These are phyloP conservation scores for Dasypus novemcinctus DNA, from an alignment of 2,113 vertebrate species.

Conservation along the genomic window DNA sequence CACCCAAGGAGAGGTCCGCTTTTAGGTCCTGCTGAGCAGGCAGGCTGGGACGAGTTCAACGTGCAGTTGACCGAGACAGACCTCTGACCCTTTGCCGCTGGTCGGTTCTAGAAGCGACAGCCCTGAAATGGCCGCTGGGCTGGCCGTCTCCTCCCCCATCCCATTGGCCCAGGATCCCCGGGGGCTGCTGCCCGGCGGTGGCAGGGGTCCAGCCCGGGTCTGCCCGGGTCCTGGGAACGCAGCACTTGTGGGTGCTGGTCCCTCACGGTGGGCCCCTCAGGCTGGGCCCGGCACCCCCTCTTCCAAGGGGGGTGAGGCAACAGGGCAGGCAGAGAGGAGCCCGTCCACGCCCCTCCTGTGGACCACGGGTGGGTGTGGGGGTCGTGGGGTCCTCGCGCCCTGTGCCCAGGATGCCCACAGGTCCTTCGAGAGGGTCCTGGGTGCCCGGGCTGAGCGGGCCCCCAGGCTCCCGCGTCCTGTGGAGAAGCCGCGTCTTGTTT, in stretches of 20 bases:
- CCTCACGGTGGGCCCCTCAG: neutral
- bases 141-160: neutral
- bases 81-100: conserved; percentile 56
- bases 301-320: neutral
- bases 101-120: neutral
- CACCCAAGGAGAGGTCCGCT: conserved; percentile 73
- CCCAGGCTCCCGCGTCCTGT: neutral
- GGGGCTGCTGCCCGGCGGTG: too few relatives aligned
- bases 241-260: too few relatives aligned
- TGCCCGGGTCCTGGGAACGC: accelerated
- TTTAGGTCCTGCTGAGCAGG: conserved; percentile 63
- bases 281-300: neutral
- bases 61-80: conserved; percentile 24
- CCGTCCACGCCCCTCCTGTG: neutral
- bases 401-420: neutral
- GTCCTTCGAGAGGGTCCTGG: accelerated
- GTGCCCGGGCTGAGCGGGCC: neutral
- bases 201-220: neutral
- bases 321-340: neutral
- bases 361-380: neutral
- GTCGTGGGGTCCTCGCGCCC: neutral
- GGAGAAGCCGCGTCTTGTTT: neutral
- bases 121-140: neutral
- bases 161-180: neutral
- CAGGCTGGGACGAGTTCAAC: conserved; percentile 1